Evolutionary conservation across 2,888 invertebrate genomes (phyloP), one percentile per base, ranked within the genome.

Genomic region (Drosophila conformis): DNA sequence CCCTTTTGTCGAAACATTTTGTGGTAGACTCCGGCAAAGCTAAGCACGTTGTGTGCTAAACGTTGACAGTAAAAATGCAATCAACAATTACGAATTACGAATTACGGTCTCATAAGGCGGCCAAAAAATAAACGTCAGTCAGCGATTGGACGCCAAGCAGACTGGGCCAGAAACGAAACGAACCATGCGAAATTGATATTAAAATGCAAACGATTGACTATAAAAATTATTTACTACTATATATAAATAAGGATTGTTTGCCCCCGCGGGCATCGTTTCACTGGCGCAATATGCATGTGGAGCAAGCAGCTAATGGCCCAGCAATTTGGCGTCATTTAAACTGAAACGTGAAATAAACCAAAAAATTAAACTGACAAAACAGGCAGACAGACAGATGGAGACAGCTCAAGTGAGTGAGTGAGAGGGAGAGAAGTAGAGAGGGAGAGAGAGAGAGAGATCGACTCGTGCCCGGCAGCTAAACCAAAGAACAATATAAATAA

Each of bases 61-160:
- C 57, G 58, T 73, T 75, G 84, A 82, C 84, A 80, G 82, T 82
- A 70, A 78, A 78, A 85, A 78, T 79, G 82, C 83, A 87, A 80
- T 88, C 89, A 83, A 81, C 83, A 86, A 83, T 86, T 83, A 82
- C 83, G 83, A 67, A 78, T 81, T 80, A 72, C 77, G 83, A 76
- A 74, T 86, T 89, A 84, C 79, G 88, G 88, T 89, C 88, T 87
- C 83, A 89, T 88, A 89, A 88, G 69, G 87, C 83, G 78, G 83
- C 87, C 89, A 85, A 74, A 72, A 89, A 89, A 89, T 89, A 89
- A 89, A 87, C 73, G 87, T 82, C 87, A 82, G 80, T 82, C 81
- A 65, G 69, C 76, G 83, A 82, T 80, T 80, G 83, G 69, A 73
- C 64, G 65, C 58, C 69, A 59, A 64, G 59, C 62, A 65, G 67